Conservation (phyloP, 1,140 invertebrate genomes). For the Temnothorax longispinosus region DNA sequence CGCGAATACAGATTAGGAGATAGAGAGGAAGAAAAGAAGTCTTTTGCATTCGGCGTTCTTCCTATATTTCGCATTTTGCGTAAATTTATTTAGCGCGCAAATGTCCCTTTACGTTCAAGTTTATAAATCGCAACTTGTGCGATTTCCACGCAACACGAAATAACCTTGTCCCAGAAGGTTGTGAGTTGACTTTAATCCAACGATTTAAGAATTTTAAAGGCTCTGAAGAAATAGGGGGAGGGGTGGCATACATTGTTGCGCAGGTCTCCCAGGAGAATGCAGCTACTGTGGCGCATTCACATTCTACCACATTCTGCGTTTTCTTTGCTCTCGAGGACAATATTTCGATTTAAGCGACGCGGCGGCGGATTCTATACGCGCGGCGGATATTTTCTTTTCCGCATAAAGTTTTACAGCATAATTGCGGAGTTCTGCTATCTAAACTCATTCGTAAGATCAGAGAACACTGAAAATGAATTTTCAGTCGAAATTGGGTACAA, state of each 20-base stretch:
- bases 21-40: neutral
- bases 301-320: neutral
- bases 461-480: slow-evolving; percentile 20
- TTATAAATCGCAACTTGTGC: neutral
- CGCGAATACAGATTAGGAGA: neutral
- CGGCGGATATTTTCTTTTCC: neutral
- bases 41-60: too few relatives aligned
- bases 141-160: neutral
- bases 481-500: neutral
- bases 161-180: neutral
- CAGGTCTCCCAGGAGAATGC: neutral
- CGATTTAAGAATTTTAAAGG: slow-evolving; percentile 9
- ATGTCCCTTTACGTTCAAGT: neutral
- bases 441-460: neutral
- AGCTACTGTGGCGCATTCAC: slow-evolving; percentile 14
- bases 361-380: neutral
- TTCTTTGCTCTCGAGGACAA: slow-evolving; percentile 9
- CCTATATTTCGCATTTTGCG: neutral
- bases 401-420: neutral
- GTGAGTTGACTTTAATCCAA: slow-evolving; percentile 22
- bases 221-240: neutral
- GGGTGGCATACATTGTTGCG: slow-evolving; percentile 8
- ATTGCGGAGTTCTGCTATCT: neutral
- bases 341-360: slow-evolving; percentile 21
- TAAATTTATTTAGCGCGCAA: neutral